Evolutionary conservation across 2,888 invertebrate genomes (phyloP), one percentile per base, ranked within the genome.

Genomic region (Yponomeuta cagnagella): DNA sequence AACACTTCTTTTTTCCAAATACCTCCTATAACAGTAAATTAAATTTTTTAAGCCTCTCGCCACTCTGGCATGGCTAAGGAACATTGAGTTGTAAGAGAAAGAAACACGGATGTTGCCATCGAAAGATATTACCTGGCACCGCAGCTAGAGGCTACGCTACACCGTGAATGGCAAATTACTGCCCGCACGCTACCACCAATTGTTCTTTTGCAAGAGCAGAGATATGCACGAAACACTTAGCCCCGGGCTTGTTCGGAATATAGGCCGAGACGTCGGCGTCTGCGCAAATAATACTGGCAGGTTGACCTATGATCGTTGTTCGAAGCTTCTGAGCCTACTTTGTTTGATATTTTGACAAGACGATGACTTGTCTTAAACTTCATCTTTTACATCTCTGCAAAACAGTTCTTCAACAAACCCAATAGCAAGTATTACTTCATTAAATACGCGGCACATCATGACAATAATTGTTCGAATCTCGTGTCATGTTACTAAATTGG

Each of bases 151-250:
- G 67, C 67, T 15, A 37, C 31, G n/a, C 10, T 67, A 48, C 43
- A 48, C 37, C 37, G 68, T 48, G 37, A 68, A 68, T 68, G 33
- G 37, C 68, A 48, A 67, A 37, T 68, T 64, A 31, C 64, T 10
- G 30, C 10, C 68, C 48, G 37, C 23, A 68, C 68, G 37, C 48
- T 37, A 48, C 48, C 65, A 65, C 31, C 65, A 33, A 65, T 68
- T 48, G 68, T 68, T 58, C 48, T 68, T 68, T 68, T 52, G 68
- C 52, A 68, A 68, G 30, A 52, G 37, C 37, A 67, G 33, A 12
- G 67, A 30, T 67, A 67, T 43, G 43, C 33, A 67, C 31, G 64
- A 58, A 58, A 64, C 64, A 67, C 15, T 67, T 67, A 43, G 67
- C 67, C 67, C 43, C 15, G 15, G 67, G 65, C 37, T 31, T 64